These are phyloP conservation scores for Crotalus helleri DNA, from an alignment of 2,113 vertebrate genomes.

Conservation along the genomic window DNA sequence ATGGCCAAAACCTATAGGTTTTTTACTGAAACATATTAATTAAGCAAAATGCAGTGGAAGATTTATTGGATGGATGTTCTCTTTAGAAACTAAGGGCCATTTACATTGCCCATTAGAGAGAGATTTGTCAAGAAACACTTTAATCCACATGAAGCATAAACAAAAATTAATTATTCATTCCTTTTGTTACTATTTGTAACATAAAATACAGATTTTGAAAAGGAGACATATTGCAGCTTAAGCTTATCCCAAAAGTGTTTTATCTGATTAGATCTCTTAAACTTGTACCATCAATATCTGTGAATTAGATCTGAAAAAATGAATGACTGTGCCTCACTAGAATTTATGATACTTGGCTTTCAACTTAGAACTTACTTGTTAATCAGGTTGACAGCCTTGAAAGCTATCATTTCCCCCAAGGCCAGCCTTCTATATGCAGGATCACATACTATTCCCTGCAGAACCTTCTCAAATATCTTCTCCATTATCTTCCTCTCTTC, in stretches of 20 bases:
- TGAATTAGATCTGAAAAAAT: neutral
- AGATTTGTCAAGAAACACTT: neutral
- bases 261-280: neutral
- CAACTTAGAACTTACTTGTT: neutral
- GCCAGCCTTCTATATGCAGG: neutral
- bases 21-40: neutral
- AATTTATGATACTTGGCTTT: neutral
- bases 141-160: neutral
- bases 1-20: neutral
- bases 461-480: neutral
- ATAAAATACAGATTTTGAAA: neutral
- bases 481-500: neutral
- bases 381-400: neutral
- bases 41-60: neutral
- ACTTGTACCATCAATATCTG: neutral
- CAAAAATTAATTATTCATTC: neutral
- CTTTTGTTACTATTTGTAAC: neutral
- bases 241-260: neutral
- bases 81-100: slow-evolving; percentile 23
- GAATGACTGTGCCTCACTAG: neutral
- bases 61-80: slow-evolving; percentile 21
- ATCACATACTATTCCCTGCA: neutral
- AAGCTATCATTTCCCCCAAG: neutral
- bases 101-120: slow-evolving; percentile 8
- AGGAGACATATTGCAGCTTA: neutral